Percentiles rank a stretch among this genome's conserved stretches.
Conservation (phyloP, 2,797 vertebrate genomes). For the Jordanella pulchra region DNA sequence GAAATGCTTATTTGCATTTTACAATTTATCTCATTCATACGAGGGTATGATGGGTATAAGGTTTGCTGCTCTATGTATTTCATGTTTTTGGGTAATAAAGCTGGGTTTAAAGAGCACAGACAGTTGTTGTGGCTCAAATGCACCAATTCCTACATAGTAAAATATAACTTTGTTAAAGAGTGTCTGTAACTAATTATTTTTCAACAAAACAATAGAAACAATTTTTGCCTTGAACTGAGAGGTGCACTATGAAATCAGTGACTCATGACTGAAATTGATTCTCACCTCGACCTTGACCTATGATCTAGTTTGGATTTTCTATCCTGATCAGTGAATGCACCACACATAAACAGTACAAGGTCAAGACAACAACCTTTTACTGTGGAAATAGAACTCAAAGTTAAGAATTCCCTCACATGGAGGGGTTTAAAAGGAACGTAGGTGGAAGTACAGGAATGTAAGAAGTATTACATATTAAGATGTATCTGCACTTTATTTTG, state of each 20-base stretch:
- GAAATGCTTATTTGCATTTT: background rate
- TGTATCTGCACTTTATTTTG: background rate
- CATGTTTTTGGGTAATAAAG: background rate
- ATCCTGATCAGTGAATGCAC: too few species aligned
- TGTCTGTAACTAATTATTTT: too few species aligned
- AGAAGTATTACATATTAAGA: background rate
- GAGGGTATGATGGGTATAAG: background rate
- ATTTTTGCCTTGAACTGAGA: too few species aligned
- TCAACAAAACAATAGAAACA: too few species aligned
- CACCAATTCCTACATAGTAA: background rate
- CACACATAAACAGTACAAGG: too few species aligned
- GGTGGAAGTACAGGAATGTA: background rate
- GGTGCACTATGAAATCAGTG: too few species aligned
- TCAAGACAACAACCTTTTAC: background rate
- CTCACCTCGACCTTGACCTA: too few species aligned
- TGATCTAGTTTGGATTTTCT: too few species aligned
- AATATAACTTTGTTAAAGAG: background rate
- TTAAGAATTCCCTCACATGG: background rate
- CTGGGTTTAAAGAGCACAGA: background rate
- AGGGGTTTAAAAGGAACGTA: background rate
- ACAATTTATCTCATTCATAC: background rate
- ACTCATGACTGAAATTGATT: too few species aligned
- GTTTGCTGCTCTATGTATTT: background rate
- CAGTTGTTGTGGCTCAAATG: background rate
- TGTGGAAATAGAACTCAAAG: too few species aligned